phyloP scores from a whole-genome alignment of 2,888 invertebrate species.

The Xestia xanthographa region DNA sequence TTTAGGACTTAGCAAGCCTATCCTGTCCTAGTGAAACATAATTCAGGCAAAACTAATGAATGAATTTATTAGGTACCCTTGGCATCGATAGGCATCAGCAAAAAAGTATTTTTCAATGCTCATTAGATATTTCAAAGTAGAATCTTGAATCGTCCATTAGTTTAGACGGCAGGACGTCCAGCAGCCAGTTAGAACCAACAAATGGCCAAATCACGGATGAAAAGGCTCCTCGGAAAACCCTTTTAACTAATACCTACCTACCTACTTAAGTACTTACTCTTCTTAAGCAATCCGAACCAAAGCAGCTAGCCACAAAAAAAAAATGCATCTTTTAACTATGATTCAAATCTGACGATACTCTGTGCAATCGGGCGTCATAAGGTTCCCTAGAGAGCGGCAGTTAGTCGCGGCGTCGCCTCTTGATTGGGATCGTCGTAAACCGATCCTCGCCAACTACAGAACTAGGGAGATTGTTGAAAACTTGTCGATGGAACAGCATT shows the following conservation, averaged over 20 bases:
- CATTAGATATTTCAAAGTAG: neutral
- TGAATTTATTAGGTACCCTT: neutral
- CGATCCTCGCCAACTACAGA: conserved; percentile 78
- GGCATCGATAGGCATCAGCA: neutral
- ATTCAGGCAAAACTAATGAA: neutral
- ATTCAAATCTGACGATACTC: conserved; percentile 33
- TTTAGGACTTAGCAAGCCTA: neutral
- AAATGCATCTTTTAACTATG: neutral
- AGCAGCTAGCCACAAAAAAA: neutral
- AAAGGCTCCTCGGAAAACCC: too few species aligned
- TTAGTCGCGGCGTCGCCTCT: conserved; percentile 88
- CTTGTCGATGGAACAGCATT: conserved; percentile 44
- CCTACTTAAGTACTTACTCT: neutral
- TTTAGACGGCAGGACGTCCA: neutral
- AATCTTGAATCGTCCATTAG: neutral
- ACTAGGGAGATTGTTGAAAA: conserved; percentile 64
- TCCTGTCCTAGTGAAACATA: neutral
- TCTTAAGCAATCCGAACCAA: neutral
- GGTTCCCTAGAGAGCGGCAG: conserved; percentile 81
- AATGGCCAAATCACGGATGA: neutral
- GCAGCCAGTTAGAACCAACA: neutral
- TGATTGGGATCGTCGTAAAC: conserved; percentile 88
- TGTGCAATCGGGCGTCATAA: conserved; percentile 67
- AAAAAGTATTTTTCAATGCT: neutral
- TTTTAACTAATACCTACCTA: neutral